Conservation (phyloP, 2,797 vertebrate genomes). For the Rhabdomys pumilio region DNA sequence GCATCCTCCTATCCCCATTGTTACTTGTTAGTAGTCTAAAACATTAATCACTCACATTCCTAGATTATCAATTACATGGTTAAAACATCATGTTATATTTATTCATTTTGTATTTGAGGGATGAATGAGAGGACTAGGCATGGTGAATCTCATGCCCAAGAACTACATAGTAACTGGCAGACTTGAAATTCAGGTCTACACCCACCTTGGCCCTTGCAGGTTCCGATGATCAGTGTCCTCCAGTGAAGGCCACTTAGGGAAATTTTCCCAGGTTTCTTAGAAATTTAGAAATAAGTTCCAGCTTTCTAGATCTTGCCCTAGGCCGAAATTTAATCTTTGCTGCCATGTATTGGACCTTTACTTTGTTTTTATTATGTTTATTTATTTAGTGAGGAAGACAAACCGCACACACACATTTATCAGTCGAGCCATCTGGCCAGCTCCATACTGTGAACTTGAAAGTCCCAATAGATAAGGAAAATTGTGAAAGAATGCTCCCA, state of each 20-base stretch:
- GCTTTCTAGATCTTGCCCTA: conserved; percentile 20
- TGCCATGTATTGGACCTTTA: not conserved
- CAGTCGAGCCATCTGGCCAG: not conserved
- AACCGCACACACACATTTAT: not conserved
- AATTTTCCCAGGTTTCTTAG: not conserved
- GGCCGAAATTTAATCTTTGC: conserved; percentile 3
- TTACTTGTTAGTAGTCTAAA: not conserved
- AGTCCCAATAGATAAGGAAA: not conserved
- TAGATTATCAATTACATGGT: not conserved
- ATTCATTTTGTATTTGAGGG: not conserved
- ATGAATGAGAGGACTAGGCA: not conserved
- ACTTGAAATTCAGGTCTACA: not conserved
- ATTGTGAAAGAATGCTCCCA: not conserved
- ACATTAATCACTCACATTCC: not conserved
- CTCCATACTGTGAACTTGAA: conserved; percentile 26
- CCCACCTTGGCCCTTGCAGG: not conserved
- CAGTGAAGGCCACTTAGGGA: not conserved
- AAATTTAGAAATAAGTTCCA: conserved; percentile 26
- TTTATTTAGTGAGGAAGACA: not conserved
- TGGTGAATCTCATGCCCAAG: not conserved
- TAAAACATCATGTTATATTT: not conserved
- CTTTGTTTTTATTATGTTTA: not conserved
- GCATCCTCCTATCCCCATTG: not conserved
- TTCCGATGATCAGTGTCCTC: not conserved
- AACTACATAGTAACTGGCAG: not conserved